Conservation (phyloP, 2,113 vertebrate genomes). For the Lynx canadensis region DNA sequence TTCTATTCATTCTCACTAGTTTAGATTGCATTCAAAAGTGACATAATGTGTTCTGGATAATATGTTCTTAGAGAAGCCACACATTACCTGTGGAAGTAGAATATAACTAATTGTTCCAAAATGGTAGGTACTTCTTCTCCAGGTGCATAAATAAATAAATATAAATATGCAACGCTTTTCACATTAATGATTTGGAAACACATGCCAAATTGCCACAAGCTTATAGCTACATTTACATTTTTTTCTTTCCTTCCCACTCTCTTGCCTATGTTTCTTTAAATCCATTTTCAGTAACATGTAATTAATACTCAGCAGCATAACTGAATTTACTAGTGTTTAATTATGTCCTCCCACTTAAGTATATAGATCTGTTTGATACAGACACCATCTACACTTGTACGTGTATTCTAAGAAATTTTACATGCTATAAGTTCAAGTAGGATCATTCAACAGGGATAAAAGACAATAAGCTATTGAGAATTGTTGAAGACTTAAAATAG, state of each 20-base stretch:
- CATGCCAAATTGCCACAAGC: not conserved
- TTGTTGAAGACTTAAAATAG: not conserved
- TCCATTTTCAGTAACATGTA: not conserved
- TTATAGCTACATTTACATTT: not conserved
- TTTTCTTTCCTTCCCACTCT: not conserved
- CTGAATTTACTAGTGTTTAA: not conserved
- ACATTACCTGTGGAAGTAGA: conserved; percentile 67
- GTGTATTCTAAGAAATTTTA: not conserved
- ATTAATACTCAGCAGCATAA: not conserved
- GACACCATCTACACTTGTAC: not conserved
- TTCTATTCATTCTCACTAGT: conserved; percentile 69
- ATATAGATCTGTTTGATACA: not conserved
- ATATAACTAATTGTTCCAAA: conserved; percentile 75
- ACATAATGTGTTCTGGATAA: conserved; percentile 50
- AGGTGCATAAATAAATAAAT: conserved; percentile 31
- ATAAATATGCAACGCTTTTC: not conserved
- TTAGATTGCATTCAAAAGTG: conserved; percentile 68
- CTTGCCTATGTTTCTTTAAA: not conserved
- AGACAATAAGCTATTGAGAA: not conserved
- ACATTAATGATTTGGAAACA: not conserved
- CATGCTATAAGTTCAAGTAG: not conserved
- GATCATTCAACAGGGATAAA: not conserved
- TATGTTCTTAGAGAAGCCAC: conserved; percentile 60
- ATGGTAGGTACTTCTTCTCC: conserved; percentile 30
- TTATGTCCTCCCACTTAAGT: not conserved